Base-by-base conservation (phyloP, 2,797 vertebrate genomes). In the Spinibarbus caldwelli region DNA sequence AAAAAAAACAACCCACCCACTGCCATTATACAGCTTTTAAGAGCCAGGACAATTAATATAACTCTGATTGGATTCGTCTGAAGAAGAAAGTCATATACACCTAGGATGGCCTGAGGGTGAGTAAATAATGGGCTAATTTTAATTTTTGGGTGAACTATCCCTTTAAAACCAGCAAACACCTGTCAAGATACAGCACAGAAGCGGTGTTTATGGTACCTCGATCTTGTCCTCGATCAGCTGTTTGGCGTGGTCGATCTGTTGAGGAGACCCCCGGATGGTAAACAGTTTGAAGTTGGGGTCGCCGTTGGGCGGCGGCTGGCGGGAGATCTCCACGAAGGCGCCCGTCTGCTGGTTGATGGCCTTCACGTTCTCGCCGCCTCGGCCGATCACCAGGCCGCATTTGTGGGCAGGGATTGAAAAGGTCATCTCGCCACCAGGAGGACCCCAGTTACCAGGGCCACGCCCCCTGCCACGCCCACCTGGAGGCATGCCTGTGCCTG, bases 191-290 rank as follows among this genome's bases (percentile, higher is more conserved):
- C 7, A 21, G 2, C 47, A 17, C n/a, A 19, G 2, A 75, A 17
- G 26, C 38, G 0, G 2, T 11, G 9, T 1, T n/a, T 1, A 4
- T 3, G 9, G 0, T 86, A 98, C 97, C 97, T 99, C 98, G 4
- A 99, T 99, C 90, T 99, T 99, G 85, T 99, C 97, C 88, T 99
- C 98, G 7, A 99, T 99, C 71, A 99, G 97, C 92, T 98, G 97
- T 91, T 98, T 98, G 87, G 98, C 98, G 0, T 99, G 97, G 92
- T 99, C 97, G 0, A 99, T 99, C 93, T 99, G 97, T 86, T 98
- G 96, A 0, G 98, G 97, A 0, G 96, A 95, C 17, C 98, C 97
- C 0, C 97, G 95, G 90, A 99, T 98, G 88, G 91, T 96, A 83
- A 99, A 99, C 17, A 99, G 92, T 84, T 99, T 99, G 91, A 97